Conservation (phyloP, 2,888 invertebrate species). For the Zygogramma bicolorata region DNA sequence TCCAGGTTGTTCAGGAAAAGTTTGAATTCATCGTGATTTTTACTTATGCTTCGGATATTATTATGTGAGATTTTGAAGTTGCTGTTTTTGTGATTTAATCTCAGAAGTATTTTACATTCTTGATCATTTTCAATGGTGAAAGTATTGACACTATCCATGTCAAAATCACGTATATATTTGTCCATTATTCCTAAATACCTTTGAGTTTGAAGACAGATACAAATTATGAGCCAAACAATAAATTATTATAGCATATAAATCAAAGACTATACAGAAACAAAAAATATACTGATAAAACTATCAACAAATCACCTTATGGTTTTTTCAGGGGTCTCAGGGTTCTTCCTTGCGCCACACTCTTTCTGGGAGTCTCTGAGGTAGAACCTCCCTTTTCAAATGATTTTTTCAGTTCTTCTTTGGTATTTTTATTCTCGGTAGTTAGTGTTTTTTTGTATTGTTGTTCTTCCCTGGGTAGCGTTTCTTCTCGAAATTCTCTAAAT, state of each 20-base stretch:
- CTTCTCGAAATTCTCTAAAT: too few species aligned
- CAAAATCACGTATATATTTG: background rate
- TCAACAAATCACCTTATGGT: background rate
- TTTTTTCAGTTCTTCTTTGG: too few species aligned
- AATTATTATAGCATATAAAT: background rate
- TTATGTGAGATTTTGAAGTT: too few species aligned
- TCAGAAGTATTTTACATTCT: background rate
- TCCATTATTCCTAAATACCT: background rate
- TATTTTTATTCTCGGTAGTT: too few species aligned
- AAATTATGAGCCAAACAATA: background rate
- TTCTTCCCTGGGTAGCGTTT: too few species aligned
- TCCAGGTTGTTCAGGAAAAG: too few species aligned
- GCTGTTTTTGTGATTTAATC: too few species aligned
- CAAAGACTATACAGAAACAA: background rate
- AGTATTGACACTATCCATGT: background rate
- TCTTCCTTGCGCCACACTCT: background rate
- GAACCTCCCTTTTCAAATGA: too few species aligned
- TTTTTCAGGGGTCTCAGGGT: background rate
- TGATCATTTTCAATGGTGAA: background rate
- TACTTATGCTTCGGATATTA: too few species aligned
- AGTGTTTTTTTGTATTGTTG: too few species aligned
- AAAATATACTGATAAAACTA: background rate
- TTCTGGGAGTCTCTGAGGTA: too few species aligned
- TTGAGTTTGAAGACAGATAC: background rate
- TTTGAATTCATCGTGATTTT: too few species aligned